Evolutionary conservation across 2,113 vertebrate genomes (phyloP).

Genomic region (Peromyscus californicus): DNA sequence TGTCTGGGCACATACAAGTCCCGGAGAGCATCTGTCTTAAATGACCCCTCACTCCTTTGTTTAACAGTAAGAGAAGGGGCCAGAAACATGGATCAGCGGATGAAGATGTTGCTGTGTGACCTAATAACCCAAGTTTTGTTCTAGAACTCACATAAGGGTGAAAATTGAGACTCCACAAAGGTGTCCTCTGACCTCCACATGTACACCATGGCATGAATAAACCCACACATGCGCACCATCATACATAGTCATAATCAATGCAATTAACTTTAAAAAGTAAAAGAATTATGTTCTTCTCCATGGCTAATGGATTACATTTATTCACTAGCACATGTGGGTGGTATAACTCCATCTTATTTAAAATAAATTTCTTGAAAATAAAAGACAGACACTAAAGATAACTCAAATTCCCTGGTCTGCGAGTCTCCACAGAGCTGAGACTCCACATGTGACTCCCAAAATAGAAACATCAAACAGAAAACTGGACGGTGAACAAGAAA

Average conservation of each 20-base stretch:
- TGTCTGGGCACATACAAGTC: background rate
- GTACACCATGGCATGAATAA: background rate
- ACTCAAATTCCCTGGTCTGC: background rate
- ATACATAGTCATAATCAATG: background rate
- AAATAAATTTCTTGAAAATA: constrained; percentile 42
- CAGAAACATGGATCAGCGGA: background rate
- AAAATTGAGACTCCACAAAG: background rate
- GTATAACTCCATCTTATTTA: background rate
- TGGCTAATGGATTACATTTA: background rate
- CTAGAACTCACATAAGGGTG: background rate
- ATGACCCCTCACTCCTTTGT: background rate
- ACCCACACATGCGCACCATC: no score
- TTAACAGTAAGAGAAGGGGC: constrained; percentile 29
- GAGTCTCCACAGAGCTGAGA: background rate
- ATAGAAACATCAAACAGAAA: constrained; percentile 45
- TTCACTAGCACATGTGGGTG: background rate
- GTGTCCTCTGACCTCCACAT: background rate
- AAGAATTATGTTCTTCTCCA: background rate
- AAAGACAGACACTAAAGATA: constrained; percentile 9
- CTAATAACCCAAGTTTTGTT: background rate
- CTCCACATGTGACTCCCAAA: background rate
- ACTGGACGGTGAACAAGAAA: background rate
- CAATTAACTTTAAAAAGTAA: background rate
- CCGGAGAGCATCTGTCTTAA: background rate
- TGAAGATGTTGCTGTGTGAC: no score